Percentiles rank a stretch among this genome's conserved stretches.
These are phyloP conservation scores for Drosophila multiciliata DNA, from an alignment of 2,888 invertebrate species.

Conservation along the genomic window DNA sequence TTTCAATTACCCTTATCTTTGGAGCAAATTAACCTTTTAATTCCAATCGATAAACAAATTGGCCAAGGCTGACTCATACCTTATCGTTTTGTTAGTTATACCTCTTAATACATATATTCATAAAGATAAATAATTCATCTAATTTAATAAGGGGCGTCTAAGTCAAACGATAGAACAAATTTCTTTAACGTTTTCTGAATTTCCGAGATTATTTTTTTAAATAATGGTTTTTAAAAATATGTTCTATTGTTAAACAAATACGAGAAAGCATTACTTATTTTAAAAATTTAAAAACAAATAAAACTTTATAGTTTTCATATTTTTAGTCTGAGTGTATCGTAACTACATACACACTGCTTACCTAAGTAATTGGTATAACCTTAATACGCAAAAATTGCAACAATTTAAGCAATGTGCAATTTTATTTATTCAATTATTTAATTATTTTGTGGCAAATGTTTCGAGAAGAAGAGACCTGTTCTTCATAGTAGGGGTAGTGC, in stretches of 20 bases:
- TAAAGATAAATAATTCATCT: not conserved
- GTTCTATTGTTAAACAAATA: not conserved
- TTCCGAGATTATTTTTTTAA: not conserved
- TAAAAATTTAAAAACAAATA: not conserved
- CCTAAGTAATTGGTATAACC: constrained; percentile 9
- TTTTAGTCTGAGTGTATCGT: not conserved
- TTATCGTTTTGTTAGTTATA: not conserved
- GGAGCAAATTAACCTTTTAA: constrained; percentile 7
- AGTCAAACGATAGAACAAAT: too few relatives aligned
- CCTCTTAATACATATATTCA: not conserved
- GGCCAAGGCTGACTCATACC: not conserved
- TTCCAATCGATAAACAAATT: not conserved
- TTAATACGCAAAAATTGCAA: constrained; percentile 29
- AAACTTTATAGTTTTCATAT: not conserved
- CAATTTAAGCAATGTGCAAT: constrained; percentile 46
- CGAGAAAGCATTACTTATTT: not conserved
- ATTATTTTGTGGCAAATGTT: not conserved
- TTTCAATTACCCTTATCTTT: constrained; percentile 26
- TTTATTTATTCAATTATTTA: constrained; percentile 54
- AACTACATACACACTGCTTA: not conserved
- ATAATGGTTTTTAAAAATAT: not conserved
- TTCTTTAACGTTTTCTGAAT: not conserved
- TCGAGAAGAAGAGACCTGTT: not conserved
- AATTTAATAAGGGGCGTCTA: not conserved
- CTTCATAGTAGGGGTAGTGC: not conserved